Percentiles rank a stretch among this genome's conserved stretches.
phyloP scores from a whole-genome alignment of 2,113 vertebrate species.

The Alouatta palliata region DNA sequence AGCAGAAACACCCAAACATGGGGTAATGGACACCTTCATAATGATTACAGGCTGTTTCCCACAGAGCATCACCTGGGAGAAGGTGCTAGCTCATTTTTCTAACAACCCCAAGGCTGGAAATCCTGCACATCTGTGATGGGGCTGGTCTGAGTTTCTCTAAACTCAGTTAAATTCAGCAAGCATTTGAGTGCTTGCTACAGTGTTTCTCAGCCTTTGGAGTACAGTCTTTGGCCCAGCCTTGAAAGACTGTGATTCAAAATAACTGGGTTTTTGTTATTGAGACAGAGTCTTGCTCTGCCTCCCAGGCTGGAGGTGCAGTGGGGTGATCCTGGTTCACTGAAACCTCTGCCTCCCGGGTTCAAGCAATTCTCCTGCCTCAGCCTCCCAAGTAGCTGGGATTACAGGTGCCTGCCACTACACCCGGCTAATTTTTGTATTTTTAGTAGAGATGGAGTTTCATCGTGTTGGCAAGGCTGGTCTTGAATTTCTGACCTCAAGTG shows the following conservation, averaged over 20 bases:
- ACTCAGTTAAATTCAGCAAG: background rate
- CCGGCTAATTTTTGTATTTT: too few species aligned
- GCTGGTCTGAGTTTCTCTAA: background rate
- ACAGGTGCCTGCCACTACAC: too few species aligned
- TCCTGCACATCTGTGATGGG: background rate
- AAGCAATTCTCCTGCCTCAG: too few species aligned
- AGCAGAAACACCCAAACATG: constrained; percentile 62
- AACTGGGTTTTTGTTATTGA: background rate
- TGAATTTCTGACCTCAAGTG: too few species aligned
- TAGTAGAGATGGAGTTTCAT: too few species aligned
- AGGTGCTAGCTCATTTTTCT: background rate
- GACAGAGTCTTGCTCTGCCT: too few species aligned
- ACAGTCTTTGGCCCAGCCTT: too few species aligned
- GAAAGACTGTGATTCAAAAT: background rate
- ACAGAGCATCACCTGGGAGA: background rate
- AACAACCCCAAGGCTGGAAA: background rate
- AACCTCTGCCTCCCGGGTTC: too few species aligned
- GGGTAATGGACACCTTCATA: constrained; percentile 34
- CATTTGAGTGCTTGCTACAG: background rate
- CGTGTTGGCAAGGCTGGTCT: too few species aligned
- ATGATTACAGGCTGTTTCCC: background rate
- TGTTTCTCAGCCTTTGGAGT: background rate
- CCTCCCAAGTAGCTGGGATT: too few species aligned
- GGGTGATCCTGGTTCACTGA: too few species aligned
- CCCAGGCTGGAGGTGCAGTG: too few species aligned